phyloP scores from a whole-genome alignment of 2,113 vertebrate genomes.

The Aix galericulata region DNA sequence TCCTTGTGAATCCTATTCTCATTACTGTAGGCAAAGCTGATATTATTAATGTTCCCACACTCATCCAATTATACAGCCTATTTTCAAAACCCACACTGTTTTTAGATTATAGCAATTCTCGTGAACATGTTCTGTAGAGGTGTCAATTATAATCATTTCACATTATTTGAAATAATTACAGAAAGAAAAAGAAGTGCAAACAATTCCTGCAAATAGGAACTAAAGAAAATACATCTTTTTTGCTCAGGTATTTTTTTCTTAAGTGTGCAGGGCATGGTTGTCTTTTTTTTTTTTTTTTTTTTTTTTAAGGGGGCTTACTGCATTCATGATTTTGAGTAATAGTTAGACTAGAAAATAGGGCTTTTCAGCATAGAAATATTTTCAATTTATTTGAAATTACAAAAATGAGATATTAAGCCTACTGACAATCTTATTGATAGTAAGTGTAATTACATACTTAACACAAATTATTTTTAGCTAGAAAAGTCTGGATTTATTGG shows the following conservation, averaged over 20 bases:
- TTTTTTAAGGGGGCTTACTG: not conserved
- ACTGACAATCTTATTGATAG: not conserved
- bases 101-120: not conserved
- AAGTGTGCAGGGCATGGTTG: not conserved
- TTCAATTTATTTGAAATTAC: not conserved
- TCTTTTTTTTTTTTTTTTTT: not conserved
- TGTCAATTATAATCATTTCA: not conserved
- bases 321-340: not conserved
- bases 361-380: not conserved
- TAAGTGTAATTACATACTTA: not conserved
- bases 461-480: not conserved
- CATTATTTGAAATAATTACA: not conserved
- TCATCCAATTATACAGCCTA: not conserved
- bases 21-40: not conserved
- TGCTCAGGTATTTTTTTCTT: not conserved
- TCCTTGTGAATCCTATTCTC: not conserved
- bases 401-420: not conserved
- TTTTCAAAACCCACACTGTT: not conserved
- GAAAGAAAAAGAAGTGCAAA: not conserved
- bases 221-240: not conserved
- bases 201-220: not conserved
- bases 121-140: rapidly evolving
- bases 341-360: not conserved
- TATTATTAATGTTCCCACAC: not conserved
- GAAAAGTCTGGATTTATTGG: not conserved